Base-by-base conservation (phyloP, 2,797 vertebrate genomes). In the Dicrostonyx torquatus region DNA sequence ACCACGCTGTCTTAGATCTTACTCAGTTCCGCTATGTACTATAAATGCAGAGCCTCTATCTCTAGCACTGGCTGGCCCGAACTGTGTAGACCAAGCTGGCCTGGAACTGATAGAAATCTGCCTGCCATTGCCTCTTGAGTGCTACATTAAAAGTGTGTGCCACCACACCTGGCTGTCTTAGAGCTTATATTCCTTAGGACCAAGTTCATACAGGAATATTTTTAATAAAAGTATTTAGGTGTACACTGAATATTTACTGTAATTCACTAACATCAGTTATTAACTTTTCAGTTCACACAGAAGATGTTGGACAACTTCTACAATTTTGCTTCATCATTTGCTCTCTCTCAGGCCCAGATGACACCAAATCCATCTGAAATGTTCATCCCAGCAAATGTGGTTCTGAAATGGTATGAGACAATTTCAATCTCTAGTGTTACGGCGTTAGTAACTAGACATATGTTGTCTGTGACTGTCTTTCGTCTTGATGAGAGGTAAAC, bases 221-320 rank as follows among this genome's bases (percentile, higher is more conserved):
- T 95, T 90, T 6, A 75, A 83, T 89, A 73, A 95, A 95, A 89
- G 58, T 68, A 64, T 43, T 91, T 40, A 94, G 26, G n/a, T 79
- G 20, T 93, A 90, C 91, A 40, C 82, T 40, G 4, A 72, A 8
- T 93, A 29, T 93, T 93, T 93, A 79, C 6, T 68, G 34, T 72
- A 90, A 76, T 45, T 29, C 26, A 58, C 90, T 97, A 90, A 94
- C 72, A 73, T 90, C 70, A 64, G 58, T 94, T 95, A 75, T 97
- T 96, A 89, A 95, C 77, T 96, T 97, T 98, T 45, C 98, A 99
- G 98, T 99, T 99, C 98, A 99, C 99, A 18, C 99, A 99, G 98
- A 99, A 99, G 98, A 99, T 99, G 99, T 95, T 99, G 98, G 99
- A 99, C 97, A 99, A 98, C 93, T 98, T 99, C 96, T 99, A 99